Conservation (phyloP, 1,140 invertebrate species). For the Drosophila serrata region DNA sequence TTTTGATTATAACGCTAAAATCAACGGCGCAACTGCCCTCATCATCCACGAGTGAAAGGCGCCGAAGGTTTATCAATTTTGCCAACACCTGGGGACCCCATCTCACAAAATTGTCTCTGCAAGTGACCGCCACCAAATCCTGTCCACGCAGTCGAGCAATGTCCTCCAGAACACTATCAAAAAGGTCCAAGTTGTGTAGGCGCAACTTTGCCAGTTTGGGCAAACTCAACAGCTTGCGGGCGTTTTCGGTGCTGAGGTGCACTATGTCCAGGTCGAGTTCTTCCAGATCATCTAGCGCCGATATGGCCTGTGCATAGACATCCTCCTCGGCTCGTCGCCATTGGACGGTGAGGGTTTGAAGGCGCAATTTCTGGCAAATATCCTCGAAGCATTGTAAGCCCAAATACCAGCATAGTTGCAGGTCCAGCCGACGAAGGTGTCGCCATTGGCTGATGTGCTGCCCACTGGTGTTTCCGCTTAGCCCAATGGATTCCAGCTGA, state of each 20-base stretch:
- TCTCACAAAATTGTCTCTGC: conserved; percentile 26
- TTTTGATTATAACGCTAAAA: conserved; percentile 5
- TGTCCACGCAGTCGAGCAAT: conserved; percentile 19
- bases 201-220: conserved; percentile 33
- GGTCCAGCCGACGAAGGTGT: conserved; percentile 27
- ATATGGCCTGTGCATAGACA: conserved; percentile 18
- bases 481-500: conserved; percentile 14
- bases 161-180: conserved; percentile 4
- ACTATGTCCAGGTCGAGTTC: conserved; percentile 38
- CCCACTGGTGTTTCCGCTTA: conserved; percentile 33
- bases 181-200: conserved; percentile 14
- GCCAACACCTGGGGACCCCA: background rate
- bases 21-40: conserved; percentile 27
- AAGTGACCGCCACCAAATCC: conserved; percentile 28
- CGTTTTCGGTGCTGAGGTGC: conserved; percentile 10
- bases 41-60: conserved; percentile 30
- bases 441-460: conserved; percentile 20
- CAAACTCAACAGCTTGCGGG: conserved; percentile 9
- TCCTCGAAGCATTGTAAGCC: conserved; percentile 9
- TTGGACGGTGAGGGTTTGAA: conserved; percentile 27
- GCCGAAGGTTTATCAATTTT: conserved; percentile 7
- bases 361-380: conserved; percentile 24
- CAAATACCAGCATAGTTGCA: conserved; percentile 41
- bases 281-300: conserved; percentile 13
- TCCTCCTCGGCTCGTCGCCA: conserved; percentile 16